Evolutionary conservation across 2,888 invertebrate species (phyloP).

Genomic region (Andrena fulva): DNA sequence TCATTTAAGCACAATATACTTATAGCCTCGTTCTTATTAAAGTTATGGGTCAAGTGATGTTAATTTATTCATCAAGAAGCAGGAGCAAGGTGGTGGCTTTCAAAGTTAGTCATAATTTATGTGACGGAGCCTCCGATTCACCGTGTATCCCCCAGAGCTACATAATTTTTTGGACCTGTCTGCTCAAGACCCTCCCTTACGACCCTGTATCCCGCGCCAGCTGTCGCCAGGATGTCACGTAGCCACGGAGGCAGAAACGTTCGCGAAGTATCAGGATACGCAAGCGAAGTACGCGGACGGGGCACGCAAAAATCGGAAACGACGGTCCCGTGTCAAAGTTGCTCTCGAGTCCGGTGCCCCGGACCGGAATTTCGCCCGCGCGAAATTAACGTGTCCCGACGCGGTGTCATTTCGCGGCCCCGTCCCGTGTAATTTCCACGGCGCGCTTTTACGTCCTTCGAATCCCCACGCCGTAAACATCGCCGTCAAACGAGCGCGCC

Average conservation of each 20-base stretch:
- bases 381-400: constrained; percentile 61
- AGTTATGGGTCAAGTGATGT: no score
- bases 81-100: no score
- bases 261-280: constrained; percentile 1
- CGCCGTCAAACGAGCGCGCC: constrained; percentile 6
- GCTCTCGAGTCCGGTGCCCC: constrained; percentile 27
- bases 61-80: no score
- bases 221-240: background rate
- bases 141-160: no score
- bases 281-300: background rate
- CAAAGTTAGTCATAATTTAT: no score
- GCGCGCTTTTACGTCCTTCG: constrained; percentile 42
- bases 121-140: no score
- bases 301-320: constrained; percentile 20
- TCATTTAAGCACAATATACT: no score
- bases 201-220: background rate
- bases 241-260: background rate
- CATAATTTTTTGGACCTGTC: no score
- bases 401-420: constrained; percentile 56
- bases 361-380: constrained; percentile 58
- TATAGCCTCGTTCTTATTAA: no score
- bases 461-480: constrained; percentile 38
- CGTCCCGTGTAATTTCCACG: constrained; percentile 50
- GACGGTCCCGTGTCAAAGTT: constrained; percentile 59
- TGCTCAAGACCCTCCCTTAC: background rate